These are phyloP conservation scores for Cataglyphis altisquamis DNA, from an alignment of 2,888 invertebrate genomes.

Conservation along the genomic window DNA sequence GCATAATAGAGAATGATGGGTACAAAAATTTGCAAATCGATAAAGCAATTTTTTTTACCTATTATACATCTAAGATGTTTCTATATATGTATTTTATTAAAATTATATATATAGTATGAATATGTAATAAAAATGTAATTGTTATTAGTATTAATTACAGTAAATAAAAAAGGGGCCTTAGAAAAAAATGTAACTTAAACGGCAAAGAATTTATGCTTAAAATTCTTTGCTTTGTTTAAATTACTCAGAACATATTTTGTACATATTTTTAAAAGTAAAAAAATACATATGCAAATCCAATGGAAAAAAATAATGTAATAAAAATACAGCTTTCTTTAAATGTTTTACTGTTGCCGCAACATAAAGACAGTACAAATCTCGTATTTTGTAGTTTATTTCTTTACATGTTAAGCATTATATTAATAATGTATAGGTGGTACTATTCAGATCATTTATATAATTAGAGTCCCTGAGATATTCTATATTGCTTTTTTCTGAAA, in stretches of 20 bases:
- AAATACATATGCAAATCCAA: slow-evolving; percentile 45
- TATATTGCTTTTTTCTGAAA: neutral
- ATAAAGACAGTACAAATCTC: slow-evolving; percentile 41
- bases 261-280: slow-evolving; percentile 71
- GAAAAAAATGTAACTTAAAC: slow-evolving; percentile 69
- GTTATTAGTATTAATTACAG: slow-evolving; percentile 71
- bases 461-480: neutral
- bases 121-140: slow-evolving; percentile 68
- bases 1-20: slow-evolving; percentile 57
- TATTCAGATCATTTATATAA: neutral
- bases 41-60: slow-evolving; percentile 62
- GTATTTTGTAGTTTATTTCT: slow-evolving; percentile 28
- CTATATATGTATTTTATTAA: slow-evolving; percentile 70
- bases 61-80: slow-evolving; percentile 64
- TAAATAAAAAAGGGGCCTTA: slow-evolving; percentile 79
- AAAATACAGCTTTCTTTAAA: slow-evolving; percentile 62
- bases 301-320: slow-evolving; percentile 60
- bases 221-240: slow-evolving; percentile 69
- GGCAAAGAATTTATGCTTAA: slow-evolving; percentile 64
- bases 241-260: slow-evolving; percentile 68
- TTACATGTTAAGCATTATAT: slow-evolving; percentile 17
- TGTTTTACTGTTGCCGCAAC: slow-evolving; percentile 43
- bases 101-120: slow-evolving; percentile 70
- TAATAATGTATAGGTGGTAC: neutral
- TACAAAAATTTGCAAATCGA: slow-evolving; percentile 56